Base-by-base conservation (phyloP, 2,113 vertebrate species). In the Vireo altiloquus region DNA sequence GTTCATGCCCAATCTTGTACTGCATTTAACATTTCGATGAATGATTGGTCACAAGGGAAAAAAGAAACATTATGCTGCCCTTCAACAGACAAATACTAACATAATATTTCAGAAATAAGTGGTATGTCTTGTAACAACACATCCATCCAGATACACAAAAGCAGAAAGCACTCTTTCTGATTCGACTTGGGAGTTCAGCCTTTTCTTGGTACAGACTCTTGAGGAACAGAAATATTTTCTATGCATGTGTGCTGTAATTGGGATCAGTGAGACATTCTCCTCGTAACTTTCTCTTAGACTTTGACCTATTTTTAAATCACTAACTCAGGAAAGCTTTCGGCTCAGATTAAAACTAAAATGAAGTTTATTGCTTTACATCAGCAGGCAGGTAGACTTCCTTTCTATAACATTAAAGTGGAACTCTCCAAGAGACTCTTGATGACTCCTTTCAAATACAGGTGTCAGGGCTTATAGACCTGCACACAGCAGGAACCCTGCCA, bases 1-100 rank as follows among this genome's bases (percentile, higher is more conserved):
- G 8, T 85, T 96, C 87, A 74, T 95, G 93, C 11, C 81, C 72
- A 70, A 9, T 96, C 93, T 96, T 92, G 83, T 71, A 91, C 39
- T 75, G 19, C 47, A 54, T 47, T 89, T 71, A 82, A 40, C 37
- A 30, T 16, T 63, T 40, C 47, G 39, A 81, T 60, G 49, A 87
- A 83, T 87, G 44, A 88, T 16, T 65, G 56, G 19, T 78, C 76
- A 83, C 60, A 70, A 78, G 44, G 15, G 12, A 89, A 89, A 74
- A 37, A 81, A 77, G 39, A 82, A 89, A 75, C 12, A 37, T 64
- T 68, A 53, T 69, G 24, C 19, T 82, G 44, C 71, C 49, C 42
- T 89, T 95, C n/a, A 68, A 5, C 18, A 64, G 53, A 72, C 52
- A 89, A 86, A 86, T 7, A 20, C 9, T 63, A 61, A 75, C 11